A percentile compares a stretch with the other conserved stretches of the same genome.
These are phyloP conservation scores for Elegia similella DNA, from an alignment of 2,888 invertebrate species.

Conservation along the genomic window DNA sequence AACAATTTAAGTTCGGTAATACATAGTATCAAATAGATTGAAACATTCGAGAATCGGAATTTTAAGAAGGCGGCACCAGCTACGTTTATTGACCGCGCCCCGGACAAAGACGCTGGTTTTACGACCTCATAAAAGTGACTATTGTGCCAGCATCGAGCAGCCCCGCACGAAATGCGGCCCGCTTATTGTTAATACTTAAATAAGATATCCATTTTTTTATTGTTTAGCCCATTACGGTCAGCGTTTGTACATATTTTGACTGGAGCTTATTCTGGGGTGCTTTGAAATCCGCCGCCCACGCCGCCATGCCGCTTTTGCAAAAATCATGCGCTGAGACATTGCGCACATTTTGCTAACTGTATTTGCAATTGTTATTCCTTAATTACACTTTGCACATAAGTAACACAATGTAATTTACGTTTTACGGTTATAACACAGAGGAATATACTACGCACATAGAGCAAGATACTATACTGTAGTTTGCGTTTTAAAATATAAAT, in stretches of 20 bases:
- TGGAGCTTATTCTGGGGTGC: constrained; percentile 44
- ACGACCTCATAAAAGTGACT: constrained; percentile 66
- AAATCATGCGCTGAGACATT: constrained; percentile 32
- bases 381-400: not conserved
- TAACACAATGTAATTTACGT: not conserved
- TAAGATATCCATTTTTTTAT: constrained; percentile 77
- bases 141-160: constrained; percentile 55
- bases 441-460: too few relatives aligned
- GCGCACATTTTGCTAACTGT: not conserved
- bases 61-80: constrained; percentile 35
- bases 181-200: constrained; percentile 75
- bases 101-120: constrained; percentile 72
- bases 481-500: too few relatives aligned
- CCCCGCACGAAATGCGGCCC: constrained; percentile 62
- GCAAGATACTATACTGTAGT: too few relatives aligned
- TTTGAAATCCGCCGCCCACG: constrained; percentile 60
- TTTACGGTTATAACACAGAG: too few relatives aligned
- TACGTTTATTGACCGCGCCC: constrained; percentile 63
- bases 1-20: not conserved
- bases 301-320: constrained; percentile 48
- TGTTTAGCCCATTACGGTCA: constrained; percentile 68
- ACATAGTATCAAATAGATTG: constrained; percentile 1
- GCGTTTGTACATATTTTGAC: constrained; percentile 79
- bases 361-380: not conserved
- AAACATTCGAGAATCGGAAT: not conserved